Conservation (phyloP, 2,113 vertebrate genomes). For the Ariopsis seemanni region DNA sequence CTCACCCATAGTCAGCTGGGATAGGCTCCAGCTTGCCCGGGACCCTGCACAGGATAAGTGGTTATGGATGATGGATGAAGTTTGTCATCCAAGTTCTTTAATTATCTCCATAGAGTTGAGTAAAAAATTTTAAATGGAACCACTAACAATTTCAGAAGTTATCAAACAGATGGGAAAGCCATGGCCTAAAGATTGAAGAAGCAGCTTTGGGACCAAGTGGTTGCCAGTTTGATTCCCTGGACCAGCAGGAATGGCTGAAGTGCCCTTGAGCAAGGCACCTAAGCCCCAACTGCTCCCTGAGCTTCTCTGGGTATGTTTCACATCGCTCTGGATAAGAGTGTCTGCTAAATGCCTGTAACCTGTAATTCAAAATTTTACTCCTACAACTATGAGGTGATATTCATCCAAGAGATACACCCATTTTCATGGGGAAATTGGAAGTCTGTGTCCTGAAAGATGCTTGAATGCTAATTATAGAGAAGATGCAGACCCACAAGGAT, state of each 20-base stretch:
- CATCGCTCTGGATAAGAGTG: too few species aligned
- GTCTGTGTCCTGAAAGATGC: background rate
- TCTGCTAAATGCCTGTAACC: too few species aligned
- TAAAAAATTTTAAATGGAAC: background rate
- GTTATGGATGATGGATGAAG: background rate
- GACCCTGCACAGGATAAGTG: too few species aligned
- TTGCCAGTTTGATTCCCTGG: too few species aligned
- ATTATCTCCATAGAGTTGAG: background rate
- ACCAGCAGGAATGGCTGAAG: too few species aligned
- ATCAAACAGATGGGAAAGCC: background rate
- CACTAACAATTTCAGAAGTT: background rate
- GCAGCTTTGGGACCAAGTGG: too few species aligned
- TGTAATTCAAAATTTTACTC: background rate
- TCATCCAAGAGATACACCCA: background rate
- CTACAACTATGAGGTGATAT: background rate
- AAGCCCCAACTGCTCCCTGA: too few species aligned
- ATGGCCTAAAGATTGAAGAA: too few species aligned
- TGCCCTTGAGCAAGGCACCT: too few species aligned
- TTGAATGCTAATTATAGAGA: background rate
- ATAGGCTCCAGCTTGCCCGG: too few species aligned
- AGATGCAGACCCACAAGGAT: background rate
- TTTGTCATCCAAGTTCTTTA: background rate
- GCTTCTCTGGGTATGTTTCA: too few species aligned
- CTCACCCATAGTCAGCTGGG: too few species aligned
- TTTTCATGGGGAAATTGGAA: background rate